Base-by-base conservation (phyloP, 2,113 vertebrate species). In the Romanogobio albipinnatus region DNA sequence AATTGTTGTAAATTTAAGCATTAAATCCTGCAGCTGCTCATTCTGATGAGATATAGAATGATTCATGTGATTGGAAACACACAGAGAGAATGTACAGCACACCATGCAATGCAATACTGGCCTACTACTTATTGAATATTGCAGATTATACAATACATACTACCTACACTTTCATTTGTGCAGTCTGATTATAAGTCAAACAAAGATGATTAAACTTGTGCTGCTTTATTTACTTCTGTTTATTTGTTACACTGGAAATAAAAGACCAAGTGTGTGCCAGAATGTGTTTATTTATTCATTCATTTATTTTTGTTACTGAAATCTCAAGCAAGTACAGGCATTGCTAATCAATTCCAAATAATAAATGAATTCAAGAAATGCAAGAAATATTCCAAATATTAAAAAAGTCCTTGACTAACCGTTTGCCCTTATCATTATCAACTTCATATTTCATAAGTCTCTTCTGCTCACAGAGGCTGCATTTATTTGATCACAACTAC, bases 1-100 rank as follows among this genome's bases (percentile, higher is more conserved):
- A 79, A 91, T 93, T 90, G 91, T 90, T 89, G 91, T 90, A 90
- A 91, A 92, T 92, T 84, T 7, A 58, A 86, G 85, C 90, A 88
- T 92, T 93, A 91, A 89, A 90, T 91, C 87, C 89, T 80, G 17
- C n/a, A 70, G 56, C 70, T 61, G 43, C 83, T 82, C 61, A 70
- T 89, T 90, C 73, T 81, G 81, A 86, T 85, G 87, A 81, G 62
- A 66, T 10, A 66, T 39, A 61, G 58, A 61, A 81, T 76, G 24
- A 80, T 82, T 66, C 73, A 71, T 51, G 59, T 36, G 86, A 43
- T 43, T 70, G 9, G 26, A 81, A 5, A 85, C 74, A 82, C 19
- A 75, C 6, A 64, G 24, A 5, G 49, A 71, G 66, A 26, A 22
- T 47, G 51, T 36, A 17, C 4, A 56, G 13, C 11, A 68, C 14